phyloP scores from a whole-genome alignment of 2,888 invertebrate genomes.

The Ornithoptera priamus region DNA sequence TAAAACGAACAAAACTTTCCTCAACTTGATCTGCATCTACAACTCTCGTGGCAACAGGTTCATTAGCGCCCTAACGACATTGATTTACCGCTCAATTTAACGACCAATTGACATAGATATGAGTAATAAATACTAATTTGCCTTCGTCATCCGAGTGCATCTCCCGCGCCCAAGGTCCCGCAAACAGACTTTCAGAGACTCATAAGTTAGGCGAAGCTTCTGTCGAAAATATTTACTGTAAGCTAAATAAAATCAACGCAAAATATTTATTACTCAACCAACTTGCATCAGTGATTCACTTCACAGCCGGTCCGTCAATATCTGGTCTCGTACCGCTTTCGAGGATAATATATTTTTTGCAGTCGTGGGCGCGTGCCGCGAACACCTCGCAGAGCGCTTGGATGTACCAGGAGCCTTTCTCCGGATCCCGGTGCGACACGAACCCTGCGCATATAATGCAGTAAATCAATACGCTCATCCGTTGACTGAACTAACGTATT shows the following conservation, averaged over 20 bases:
- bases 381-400: slow-evolving; percentile 83
- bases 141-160: slow-evolving; percentile 6
- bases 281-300: too few species aligned
- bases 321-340: too few species aligned
- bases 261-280: not conserved
- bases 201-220: slow-evolving; percentile 5
- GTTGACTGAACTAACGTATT: too few species aligned
- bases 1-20: not conserved
- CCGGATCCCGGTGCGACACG: slow-evolving; percentile 80
- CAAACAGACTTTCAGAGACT: slow-evolving; percentile 3
- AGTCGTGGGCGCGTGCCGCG: slow-evolving; percentile 82
- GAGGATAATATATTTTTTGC: slow-evolving; percentile 30
- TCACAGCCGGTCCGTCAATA: too few species aligned
- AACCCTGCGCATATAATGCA: slow-evolving; percentile 62
- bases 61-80: slow-evolving; percentile 22
- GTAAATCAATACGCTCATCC: too few species aligned
- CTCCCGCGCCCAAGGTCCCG: slow-evolving; percentile 14
- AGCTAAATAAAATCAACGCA: not conserved
- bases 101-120: slow-evolving; percentile 29
- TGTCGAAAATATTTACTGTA: not conserved
- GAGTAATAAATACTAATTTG: slow-evolving; percentile 28
- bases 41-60: slow-evolving; percentile 18
- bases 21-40: not conserved
- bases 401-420: slow-evolving; percentile 85
- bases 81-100: slow-evolving; percentile 23